Conservation (phyloP, 2,797 vertebrate species). For the Argyrosomus regius region DNA sequence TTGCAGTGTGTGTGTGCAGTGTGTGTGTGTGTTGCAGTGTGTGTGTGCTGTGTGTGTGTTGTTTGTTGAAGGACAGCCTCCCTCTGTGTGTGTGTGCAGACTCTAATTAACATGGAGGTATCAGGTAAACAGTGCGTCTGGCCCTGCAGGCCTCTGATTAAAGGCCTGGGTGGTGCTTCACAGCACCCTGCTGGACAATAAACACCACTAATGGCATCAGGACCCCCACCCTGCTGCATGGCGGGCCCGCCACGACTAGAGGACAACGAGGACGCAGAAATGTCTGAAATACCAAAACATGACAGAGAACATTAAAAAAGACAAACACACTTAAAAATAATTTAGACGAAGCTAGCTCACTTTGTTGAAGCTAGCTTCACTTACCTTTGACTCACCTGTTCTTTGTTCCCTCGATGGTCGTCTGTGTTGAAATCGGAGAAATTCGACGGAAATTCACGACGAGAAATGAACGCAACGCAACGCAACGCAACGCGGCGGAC, state of each 20-base stretch:
- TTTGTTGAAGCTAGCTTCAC: too few relatives aligned
- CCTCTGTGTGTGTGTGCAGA: constrained; percentile 67
- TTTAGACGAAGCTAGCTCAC: too few relatives aligned
- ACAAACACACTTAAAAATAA: too few relatives aligned
- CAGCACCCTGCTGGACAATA: constrained; percentile 82
- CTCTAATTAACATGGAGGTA: constrained; percentile 83
- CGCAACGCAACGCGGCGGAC: too few relatives aligned
- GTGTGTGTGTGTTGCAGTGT: not conserved
- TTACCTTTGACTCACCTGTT: too few relatives aligned
- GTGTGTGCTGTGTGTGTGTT: constrained; percentile 18
- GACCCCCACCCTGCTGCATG: constrained; percentile 19
- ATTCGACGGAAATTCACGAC: too few relatives aligned
- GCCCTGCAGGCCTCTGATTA: constrained; percentile 87
- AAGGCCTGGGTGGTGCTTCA: constrained; percentile 81
- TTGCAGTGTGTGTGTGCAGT: too few relatives aligned
- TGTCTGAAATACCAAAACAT: not conserved
- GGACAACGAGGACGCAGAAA: constrained; percentile 50
- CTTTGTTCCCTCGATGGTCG: too few relatives aligned
- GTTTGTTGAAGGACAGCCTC: constrained; percentile 78
- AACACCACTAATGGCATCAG: constrained; percentile 73
- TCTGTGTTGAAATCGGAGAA: too few relatives aligned
- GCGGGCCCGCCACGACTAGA: constrained; percentile 25
- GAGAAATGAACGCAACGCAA: too few relatives aligned
- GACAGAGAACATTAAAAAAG: not conserved
- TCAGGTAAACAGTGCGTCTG: constrained; percentile 85